phyloP scores from a whole-genome alignment of 2,113 vertebrate genomes.

The Limnothrissa miodon region DNA sequence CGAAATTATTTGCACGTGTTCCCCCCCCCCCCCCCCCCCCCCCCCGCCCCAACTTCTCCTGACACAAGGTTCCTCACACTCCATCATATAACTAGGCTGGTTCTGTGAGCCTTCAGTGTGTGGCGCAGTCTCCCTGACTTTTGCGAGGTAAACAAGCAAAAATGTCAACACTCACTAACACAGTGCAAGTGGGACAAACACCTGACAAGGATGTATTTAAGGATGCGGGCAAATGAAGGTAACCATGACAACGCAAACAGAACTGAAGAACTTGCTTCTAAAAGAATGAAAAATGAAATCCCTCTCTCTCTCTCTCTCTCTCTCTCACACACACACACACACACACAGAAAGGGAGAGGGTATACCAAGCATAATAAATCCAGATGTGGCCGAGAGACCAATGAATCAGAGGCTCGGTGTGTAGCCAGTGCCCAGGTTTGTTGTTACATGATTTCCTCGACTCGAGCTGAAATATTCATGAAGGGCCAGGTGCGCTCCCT shows the following conservation, averaged over 20 bases:
- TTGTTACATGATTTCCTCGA: constrained; percentile 15
- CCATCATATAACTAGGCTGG: constrained; percentile 17
- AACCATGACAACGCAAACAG: background rate
- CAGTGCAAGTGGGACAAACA: background rate
- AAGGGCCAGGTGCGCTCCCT: background rate
- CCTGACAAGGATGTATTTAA: background rate
- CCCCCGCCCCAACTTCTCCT: background rate
- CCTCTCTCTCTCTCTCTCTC: background rate
- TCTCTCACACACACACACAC: background rate
- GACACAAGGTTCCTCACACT: background rate
- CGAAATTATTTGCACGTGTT: constrained; percentile 74
- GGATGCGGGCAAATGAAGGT: background rate
- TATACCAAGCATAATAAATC: background rate
- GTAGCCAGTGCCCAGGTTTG: background rate
- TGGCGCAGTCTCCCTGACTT: background rate
- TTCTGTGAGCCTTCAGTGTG: background rate
- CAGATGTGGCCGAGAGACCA: background rate
- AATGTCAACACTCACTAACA: background rate
- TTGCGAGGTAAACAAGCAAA: background rate
- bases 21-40: constrained; percentile 54
- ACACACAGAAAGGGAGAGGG: background rate
- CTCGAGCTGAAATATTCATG: constrained; percentile 13
- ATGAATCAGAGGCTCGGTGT: background rate
- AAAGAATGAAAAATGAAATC: background rate
- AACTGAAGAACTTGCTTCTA: background rate